Conservation (phyloP, 2,797 vertebrate genomes). For the Sebastes hubbsi region DNA sequence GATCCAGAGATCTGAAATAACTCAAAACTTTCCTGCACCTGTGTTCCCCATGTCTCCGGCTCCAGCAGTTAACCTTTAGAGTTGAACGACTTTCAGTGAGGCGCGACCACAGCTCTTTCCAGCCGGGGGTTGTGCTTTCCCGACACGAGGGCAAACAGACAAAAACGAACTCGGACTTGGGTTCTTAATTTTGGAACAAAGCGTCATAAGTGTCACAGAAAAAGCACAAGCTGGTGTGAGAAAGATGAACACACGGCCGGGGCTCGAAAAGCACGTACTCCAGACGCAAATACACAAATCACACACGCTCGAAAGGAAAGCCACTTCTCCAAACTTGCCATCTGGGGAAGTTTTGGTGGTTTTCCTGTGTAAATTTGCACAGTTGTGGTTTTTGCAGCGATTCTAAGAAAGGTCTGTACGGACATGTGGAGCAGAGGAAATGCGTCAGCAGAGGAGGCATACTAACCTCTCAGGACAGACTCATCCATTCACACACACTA, state of each 20-base stretch:
- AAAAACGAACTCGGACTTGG: slow-evolving; percentile 12
- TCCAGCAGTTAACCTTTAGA: slow-evolving; percentile 43
- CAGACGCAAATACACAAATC: slow-evolving; percentile 31
- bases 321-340: slow-evolving; percentile 54
- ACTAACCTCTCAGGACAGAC: slow-evolving; percentile 48
- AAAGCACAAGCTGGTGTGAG: slow-evolving; percentile 18
- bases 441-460: slow-evolving; percentile 56
- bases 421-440: slow-evolving; percentile 48
- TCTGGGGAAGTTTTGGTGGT: slow-evolving; percentile 58
- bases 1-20: slow-evolving; percentile 29
- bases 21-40: slow-evolving; percentile 55
- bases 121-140: slow-evolving; percentile 31
- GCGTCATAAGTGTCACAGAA: slow-evolving; percentile 44
- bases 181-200: slow-evolving; percentile 54
- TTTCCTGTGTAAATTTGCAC: slow-evolving; percentile 69
- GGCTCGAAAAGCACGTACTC: background rate
- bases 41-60: slow-evolving; percentile 24
- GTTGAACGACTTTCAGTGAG: slow-evolving; percentile 43
- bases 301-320: slow-evolving; percentile 31
- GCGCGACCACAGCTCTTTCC: slow-evolving; percentile 63
- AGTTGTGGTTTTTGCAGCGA: slow-evolving; percentile 53
- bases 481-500: slow-evolving; percentile 45
- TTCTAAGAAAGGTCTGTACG: slow-evolving; percentile 53
- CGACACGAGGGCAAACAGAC: slow-evolving; percentile 26
- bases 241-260: slow-evolving; percentile 3